phyloP scores from a whole-genome alignment of 2,797 vertebrate species.

The Malurus splendens region DNA sequence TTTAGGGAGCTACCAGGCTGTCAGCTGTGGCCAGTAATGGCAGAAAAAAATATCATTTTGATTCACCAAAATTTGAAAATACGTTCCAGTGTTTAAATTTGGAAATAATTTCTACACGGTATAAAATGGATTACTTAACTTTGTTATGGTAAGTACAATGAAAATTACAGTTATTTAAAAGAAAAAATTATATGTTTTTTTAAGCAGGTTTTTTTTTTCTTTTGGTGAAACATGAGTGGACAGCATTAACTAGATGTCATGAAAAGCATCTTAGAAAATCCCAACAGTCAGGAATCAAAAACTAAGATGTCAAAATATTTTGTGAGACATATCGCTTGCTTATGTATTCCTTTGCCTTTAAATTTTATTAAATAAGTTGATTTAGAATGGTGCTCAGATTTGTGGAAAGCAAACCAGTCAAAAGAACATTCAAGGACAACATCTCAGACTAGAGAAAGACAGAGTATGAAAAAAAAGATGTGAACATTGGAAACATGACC shows the following conservation, averaged over 20 bases:
- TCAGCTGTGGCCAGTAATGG: not conserved
- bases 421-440: not conserved
- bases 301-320: not conserved
- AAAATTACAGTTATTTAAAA: not conserved
- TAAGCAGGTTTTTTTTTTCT: not conserved
- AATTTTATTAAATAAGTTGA: not conserved
- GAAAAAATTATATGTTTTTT: accelerated
- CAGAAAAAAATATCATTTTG: not conserved
- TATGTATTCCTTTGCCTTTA: not conserved
- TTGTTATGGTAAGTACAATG: not conserved
- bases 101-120: not conserved
- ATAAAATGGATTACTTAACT: not conserved
- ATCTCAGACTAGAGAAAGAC: not conserved
- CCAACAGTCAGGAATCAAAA: not conserved
- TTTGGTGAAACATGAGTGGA: not conserved
- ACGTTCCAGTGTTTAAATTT: not conserved
- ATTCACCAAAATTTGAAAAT: not conserved
- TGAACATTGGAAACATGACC: not conserved
- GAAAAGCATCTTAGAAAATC: not conserved
- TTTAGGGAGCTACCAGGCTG: not conserved
- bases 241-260: not conserved
- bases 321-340: not conserved
- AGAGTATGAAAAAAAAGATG: not conserved
- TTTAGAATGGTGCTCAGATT: not conserved
- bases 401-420: not conserved